phyloP scores from a whole-genome alignment of 2,797 vertebrate species.

The Babyrousa celebensis region DNA sequence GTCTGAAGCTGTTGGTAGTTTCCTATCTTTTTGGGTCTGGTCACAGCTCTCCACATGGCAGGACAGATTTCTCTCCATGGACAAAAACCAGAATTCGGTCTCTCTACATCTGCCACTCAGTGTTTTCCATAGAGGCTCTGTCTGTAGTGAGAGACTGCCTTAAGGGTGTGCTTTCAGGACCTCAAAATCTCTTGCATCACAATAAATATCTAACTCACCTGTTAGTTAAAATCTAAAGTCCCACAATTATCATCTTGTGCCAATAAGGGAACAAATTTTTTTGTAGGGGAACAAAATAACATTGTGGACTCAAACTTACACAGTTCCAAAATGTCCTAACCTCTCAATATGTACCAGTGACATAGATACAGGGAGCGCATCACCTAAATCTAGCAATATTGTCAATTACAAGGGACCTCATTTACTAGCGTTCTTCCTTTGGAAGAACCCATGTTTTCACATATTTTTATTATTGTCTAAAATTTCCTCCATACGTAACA shows the following conservation, averaged over 20 bases:
- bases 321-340: not conserved
- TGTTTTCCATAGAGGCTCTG: not conserved
- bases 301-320: not conserved
- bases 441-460: not conserved
- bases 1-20: not conserved
- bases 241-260: not conserved
- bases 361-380: not conserved
- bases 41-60: not conserved
- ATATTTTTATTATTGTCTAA: not conserved
- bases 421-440: not conserved
- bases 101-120: not conserved
- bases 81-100: not conserved
- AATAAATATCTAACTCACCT: not conserved
- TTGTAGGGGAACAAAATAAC: not conserved
- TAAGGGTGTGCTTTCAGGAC: not conserved
- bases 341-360: not conserved
- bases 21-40: not conserved
- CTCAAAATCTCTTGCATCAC: not conserved
- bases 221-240: not conserved
- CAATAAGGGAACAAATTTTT: not conserved
- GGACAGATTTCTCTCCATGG: not conserved
- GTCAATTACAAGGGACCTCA: not conserved
- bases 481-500: not conserved
- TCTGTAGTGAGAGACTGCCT: not conserved
- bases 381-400: accelerated